Evolutionary conservation across 2,888 invertebrate genomes (phyloP).

Genomic region (Biston betularia): DNA sequence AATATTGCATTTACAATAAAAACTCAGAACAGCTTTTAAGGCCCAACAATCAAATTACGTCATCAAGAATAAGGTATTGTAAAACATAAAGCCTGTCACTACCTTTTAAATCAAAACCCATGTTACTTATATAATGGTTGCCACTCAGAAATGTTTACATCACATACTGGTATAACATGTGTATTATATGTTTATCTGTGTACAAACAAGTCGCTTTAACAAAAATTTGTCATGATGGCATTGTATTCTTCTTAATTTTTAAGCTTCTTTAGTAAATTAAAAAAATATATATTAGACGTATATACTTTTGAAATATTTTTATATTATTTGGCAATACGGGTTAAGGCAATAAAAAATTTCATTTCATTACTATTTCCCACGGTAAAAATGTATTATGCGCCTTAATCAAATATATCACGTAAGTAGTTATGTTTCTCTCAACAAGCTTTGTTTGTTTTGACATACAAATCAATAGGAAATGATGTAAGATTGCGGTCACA

Average conservation of each 20-base stretch:
- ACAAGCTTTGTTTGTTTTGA: conserved; percentile 28
- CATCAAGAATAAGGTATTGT: conserved; percentile 28
- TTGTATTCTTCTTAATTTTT: no score
- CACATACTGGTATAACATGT: background rate
- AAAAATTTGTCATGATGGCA: background rate
- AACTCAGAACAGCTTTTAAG: conserved; percentile 11
- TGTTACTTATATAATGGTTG: conserved; percentile 14
- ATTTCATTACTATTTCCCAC: no score
- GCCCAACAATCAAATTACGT: conserved; percentile 28
- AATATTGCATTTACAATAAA: conserved; percentile 20
- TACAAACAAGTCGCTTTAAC: background rate
- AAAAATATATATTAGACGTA: no score
- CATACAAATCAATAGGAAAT: conserved; percentile 39
- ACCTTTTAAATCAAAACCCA: conserved; percentile 26
- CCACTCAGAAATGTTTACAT: conserved; percentile 7
- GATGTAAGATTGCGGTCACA: conserved; percentile 39
- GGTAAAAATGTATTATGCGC: no score
- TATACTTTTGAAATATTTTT: no score
- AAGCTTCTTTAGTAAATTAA: no score
- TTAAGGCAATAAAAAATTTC: no score
- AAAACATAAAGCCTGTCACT: conserved; percentile 20
- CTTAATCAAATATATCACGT: background rate
- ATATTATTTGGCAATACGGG: no score
- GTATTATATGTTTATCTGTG: conserved; percentile 1
- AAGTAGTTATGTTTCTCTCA: background rate